These are phyloP conservation scores for Drosophila hawaiiensis DNA, from an alignment of 2,888 invertebrate species.

Conservation along the genomic window DNA sequence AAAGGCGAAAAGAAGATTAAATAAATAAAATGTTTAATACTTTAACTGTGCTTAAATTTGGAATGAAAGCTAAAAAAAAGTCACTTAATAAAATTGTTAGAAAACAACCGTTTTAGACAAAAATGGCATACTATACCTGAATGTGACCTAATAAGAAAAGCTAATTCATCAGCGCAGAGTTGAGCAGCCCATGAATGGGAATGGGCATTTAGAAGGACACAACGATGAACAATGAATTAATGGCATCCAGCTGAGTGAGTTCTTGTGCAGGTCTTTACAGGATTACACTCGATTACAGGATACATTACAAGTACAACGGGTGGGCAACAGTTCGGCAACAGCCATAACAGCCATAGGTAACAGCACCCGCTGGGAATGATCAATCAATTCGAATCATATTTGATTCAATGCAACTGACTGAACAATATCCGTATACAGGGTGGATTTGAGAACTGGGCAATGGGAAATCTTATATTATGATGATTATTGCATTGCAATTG, in stretches of 20 bases:
- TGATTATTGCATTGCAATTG: conserved; percentile 55
- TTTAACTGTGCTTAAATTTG: not conserved
- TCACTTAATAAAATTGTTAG: not conserved
- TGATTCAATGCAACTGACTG: conserved; percentile 63
- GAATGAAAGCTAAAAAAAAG: not conserved
- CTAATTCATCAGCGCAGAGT: conserved; percentile 38
- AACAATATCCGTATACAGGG: conserved; percentile 37
- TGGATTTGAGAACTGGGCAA: conserved; percentile 13
- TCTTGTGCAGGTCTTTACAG: conserved; percentile 80
- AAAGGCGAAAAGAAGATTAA: not conserved
- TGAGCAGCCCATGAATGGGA: conserved; percentile 14
- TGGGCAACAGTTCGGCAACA: conserved; percentile 30
- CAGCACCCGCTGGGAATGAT: conserved; percentile 84
- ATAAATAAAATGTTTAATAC: not conserved
- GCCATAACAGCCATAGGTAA: conserved; percentile 11
- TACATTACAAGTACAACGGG: conserved; percentile 72
- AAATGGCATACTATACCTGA: not conserved
- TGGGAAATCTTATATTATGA: conserved; percentile 34
- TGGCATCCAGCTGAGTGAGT: conserved; percentile 79
- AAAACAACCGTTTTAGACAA: fast-evolving
- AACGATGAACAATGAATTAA: conserved; percentile 59
- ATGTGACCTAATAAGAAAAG: conserved; percentile 18
- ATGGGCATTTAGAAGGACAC: conserved; percentile 17
- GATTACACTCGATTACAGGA: conserved; percentile 82
- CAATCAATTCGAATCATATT: conserved; percentile 84